These are phyloP conservation scores for Rhagoletis zephyria DNA, from an alignment of 1,140 invertebrate species.

Conservation along the genomic window DNA sequence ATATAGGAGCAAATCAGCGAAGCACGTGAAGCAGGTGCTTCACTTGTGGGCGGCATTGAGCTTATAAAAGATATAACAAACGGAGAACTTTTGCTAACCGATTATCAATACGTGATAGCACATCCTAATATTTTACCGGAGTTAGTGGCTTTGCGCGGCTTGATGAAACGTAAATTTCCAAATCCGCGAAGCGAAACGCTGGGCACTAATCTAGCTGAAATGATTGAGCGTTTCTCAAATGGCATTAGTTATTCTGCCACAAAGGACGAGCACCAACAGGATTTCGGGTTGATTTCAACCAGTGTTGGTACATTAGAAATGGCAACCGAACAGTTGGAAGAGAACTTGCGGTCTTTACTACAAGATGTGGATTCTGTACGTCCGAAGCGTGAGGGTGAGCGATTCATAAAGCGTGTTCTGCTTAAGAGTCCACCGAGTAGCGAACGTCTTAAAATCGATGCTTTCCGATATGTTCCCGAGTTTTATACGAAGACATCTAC, in stretches of 20 bases:
- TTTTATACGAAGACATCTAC: constrained; percentile 63
- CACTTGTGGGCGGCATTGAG: constrained; percentile 79
- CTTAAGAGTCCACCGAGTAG: constrained; percentile 76
- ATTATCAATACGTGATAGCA: constrained; percentile 83
- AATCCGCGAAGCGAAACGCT: constrained; percentile 80
- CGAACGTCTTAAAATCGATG: constrained; percentile 80
- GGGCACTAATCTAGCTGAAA: constrained; percentile 76
- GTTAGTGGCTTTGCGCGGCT: constrained; percentile 80
- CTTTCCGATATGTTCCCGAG: constrained; percentile 76
- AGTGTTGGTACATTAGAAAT: constrained; percentile 82
- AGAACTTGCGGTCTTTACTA: constrained; percentile 80
- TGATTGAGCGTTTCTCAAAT: constrained; percentile 78
- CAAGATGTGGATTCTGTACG: constrained; percentile 77
- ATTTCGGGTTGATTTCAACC: constrained; percentile 80
- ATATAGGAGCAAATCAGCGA: constrained; percentile 75
- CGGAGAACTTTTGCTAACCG: constrained; percentile 79
- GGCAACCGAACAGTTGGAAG: constrained; percentile 80
- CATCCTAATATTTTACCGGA: constrained; percentile 86
- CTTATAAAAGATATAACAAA: constrained; percentile 83
- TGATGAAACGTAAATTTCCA: constrained; percentile 85
- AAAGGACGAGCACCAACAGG: constrained; percentile 79
- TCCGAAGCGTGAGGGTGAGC: constrained; percentile 78
- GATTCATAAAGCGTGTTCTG: constrained; percentile 79
- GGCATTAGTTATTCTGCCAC: constrained; percentile 80
- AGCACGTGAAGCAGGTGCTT: constrained; percentile 80